Conservation (phyloP, 2,888 invertebrate species). For the Galerucella pusilla region DNA sequence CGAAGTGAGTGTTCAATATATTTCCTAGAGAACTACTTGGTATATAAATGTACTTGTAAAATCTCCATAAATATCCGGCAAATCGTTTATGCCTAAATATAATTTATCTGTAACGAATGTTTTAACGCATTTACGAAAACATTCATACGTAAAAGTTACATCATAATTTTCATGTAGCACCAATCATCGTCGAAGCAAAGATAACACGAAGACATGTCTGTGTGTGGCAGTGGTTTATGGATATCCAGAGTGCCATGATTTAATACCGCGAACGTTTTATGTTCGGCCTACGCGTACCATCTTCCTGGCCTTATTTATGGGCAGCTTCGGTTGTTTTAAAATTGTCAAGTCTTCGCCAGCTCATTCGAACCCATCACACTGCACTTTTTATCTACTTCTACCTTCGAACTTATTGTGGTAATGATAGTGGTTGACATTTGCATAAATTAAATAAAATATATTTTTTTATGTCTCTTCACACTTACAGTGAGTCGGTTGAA, state of each 20-base stretch:
- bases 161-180: conserved; percentile 39
- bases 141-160: conserved; percentile 34
- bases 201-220: conserved; percentile 50
- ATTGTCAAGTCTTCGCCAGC: conserved; percentile 56
- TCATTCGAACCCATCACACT: conserved; percentile 46
- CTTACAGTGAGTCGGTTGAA: not conserved
- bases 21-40: not conserved
- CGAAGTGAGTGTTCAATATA: conserved; percentile 1
- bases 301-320: conserved; percentile 63
- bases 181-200: conserved; percentile 37
- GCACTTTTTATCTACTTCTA: conserved; percentile 38
- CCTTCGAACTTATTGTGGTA: conserved; percentile 32
- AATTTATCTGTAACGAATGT: conserved; percentile 31
- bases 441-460: conserved; percentile 23
- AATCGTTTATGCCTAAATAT: conserved; percentile 25
- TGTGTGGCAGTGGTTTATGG: conserved; percentile 65
- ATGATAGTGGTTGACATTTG: conserved; percentile 32
- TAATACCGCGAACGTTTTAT: conserved; percentile 63
- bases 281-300: conserved; percentile 65
- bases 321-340: conserved; percentile 62
- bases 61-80: conserved; percentile 16
- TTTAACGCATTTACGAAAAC: conserved; percentile 35
- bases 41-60: not conserved
- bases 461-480: conserved; percentile 7
- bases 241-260: conserved; percentile 63